Percentiles rank a stretch among this genome's conserved stretches.
phyloP scores from a whole-genome alignment of 2,797 vertebrate genomes.

The Apodemus agrarius region DNA sequence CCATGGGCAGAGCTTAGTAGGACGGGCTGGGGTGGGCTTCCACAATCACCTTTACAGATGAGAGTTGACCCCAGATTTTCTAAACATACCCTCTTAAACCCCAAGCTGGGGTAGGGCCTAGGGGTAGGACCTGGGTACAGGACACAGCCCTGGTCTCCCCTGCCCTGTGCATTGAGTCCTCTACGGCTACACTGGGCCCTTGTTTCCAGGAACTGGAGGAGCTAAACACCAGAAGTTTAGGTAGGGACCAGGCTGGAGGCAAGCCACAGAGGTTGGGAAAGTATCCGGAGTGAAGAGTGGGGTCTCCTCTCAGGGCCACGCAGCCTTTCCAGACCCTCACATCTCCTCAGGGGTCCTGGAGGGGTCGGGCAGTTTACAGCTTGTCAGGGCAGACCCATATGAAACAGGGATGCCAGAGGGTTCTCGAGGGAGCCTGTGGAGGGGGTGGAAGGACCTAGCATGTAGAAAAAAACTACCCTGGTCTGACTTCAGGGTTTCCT shows the following conservation, averaged over 20 bases:
- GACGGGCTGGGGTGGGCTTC: not conserved
- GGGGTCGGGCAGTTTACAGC: not conserved
- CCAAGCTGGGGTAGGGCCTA: not conserved
- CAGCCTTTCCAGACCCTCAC: not conserved
- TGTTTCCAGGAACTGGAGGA: slow-evolving; percentile 64
- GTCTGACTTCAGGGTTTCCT: not conserved
- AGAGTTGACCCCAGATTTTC: not conserved
- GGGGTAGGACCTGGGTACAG: not conserved
- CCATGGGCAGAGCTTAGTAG: not conserved
- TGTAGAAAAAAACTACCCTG: not conserved
- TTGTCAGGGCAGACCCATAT: not conserved
- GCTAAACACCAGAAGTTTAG: slow-evolving; percentile 59
- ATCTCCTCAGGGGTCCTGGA: not conserved
- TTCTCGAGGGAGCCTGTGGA: accelerated
- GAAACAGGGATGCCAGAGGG: not conserved
- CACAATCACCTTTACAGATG: not conserved
- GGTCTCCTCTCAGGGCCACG: not conserved
- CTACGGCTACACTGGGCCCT: not conserved
- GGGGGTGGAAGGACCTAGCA: not conserved
- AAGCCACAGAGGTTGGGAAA: not conserved
- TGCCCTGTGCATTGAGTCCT: not conserved
- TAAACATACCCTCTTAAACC: not conserved
- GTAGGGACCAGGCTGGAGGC: not conserved
- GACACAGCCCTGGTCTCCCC: not conserved
- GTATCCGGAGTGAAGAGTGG: not conserved